These are phyloP conservation scores for Sphecodes monilicornis DNA, from an alignment of 2,888 invertebrate genomes.

Conservation along the genomic window DNA sequence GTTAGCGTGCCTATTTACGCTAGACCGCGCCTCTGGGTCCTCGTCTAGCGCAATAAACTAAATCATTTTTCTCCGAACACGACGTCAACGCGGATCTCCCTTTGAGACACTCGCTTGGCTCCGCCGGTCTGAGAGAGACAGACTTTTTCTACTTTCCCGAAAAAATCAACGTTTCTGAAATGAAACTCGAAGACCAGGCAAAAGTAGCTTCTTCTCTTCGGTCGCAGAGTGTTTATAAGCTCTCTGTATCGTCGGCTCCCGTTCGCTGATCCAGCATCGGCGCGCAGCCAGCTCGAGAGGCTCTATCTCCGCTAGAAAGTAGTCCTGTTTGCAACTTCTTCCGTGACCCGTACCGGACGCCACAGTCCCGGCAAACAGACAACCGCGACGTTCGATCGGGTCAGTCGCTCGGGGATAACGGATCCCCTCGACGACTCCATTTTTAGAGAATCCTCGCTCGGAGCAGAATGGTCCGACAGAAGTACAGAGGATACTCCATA, in stretches of 20 bases:
- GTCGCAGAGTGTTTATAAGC: not conserved
- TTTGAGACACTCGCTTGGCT: not conserved
- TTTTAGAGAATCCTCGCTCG: slow-evolving; percentile 15
- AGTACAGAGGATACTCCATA: slow-evolving; percentile 11
- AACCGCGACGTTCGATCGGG: slow-evolving; percentile 13
- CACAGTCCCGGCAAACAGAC: slow-evolving; percentile 2
- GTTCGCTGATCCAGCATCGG: not conserved
- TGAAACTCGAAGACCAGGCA: not conserved
- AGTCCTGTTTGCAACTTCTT: slow-evolving; percentile 26
- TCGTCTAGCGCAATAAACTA: slow-evolving; percentile 16
- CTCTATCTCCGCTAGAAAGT: slow-evolving; percentile 13
- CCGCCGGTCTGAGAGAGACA: not conserved
- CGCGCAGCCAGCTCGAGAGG: slow-evolving; percentile 12
- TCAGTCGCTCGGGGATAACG: slow-evolving; percentile 16
- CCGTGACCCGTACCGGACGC: slow-evolving; percentile 18
- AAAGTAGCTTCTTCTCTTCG: not conserved
- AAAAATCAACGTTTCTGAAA: not conserved
- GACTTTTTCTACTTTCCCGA: not conserved
- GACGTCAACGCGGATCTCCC: not conserved
- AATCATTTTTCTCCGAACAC: slow-evolving; percentile 12
- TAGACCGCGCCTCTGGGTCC: slow-evolving; percentile 33
- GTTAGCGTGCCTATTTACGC: slow-evolving; percentile 42
- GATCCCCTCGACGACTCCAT: not conserved
- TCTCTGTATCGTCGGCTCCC: not conserved
- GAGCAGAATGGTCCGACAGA: not conserved